Evolutionary conservation across 2,113 vertebrate species (phyloP), one percentile per base, ranked within the genome.

Genomic region (Carollia perspicillata): DNA sequence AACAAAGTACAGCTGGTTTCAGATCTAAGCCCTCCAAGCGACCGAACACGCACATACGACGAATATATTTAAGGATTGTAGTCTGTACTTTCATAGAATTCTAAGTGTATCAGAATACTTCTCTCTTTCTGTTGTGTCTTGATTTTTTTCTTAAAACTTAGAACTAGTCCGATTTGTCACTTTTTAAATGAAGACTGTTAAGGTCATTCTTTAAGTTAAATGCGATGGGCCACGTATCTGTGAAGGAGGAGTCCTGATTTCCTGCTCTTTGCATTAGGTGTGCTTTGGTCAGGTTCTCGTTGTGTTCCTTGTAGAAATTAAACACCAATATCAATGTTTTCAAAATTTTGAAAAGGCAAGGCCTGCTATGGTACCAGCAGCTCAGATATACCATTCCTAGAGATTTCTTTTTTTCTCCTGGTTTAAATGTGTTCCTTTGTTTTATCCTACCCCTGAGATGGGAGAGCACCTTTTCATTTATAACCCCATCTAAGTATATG

Each of bases 101-200:
- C 75, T 77, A 83, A 78, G 33, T 84, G 9, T 23, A 26, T 55
- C 20, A 49, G 30, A 74, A 23, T 49, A n/a, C 18, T 66, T 37
- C 53, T 63, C 5, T 79, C 26, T 42, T 53, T 95, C 47, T n/a
- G 16, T 14, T 69, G 7, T 42, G 40, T 75, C 40, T 92, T 89
- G 75, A 65, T 58, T 92, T 78, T 33, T 65, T 75, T 88, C 33
- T 85, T 92, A 94, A 89, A 58, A 71, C 10, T 84, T 92, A 55
- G 89, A 58, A 79, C 65, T 90, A 79, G 14, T 26, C 11, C 8
- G 22, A 63, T 42, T 4, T n/a, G 7, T 74, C 20, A n/a, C 8
- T 30, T 92, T 44, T 94, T 72, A 26, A n/a, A 5, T 42, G 12
- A 60, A 55, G 47, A 81, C n/a, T 28, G 20, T 68, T 40, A 65